Evolutionary conservation across 2,113 vertebrate species (phyloP).

Genomic region (Polyodon spathula): DNA sequence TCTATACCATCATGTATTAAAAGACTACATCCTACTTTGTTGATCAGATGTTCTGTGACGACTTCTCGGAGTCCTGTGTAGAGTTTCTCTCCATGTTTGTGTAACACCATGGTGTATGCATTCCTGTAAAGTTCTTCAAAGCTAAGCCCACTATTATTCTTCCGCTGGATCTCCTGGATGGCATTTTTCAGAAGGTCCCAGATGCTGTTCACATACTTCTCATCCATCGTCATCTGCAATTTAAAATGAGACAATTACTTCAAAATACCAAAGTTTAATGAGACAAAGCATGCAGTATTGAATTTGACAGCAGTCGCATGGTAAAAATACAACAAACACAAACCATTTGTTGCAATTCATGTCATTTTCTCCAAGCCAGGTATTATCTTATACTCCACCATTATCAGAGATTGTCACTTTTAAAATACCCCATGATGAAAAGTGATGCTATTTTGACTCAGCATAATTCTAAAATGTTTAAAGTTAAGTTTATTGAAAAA

Average conservation of each 20-base stretch:
- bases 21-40: slow-evolving; percentile 71
- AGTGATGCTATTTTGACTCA: too few species aligned
- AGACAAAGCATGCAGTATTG: too few species aligned
- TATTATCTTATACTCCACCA: too few species aligned
- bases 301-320: too few species aligned
- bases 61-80: slow-evolving; percentile 97
- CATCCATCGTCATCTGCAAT: slow-evolving; percentile 98
- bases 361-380: too few species aligned
- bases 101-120: slow-evolving; percentile 98
- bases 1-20: not conserved
- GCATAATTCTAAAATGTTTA: too few species aligned
- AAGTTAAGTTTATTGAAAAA: too few species aligned
- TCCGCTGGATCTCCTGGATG: slow-evolving; percentile 98
- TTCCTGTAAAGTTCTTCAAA: slow-evolving; percentile 98
- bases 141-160: slow-evolving; percentile 98
- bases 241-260: slow-evolving; percentile 10
- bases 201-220: slow-evolving; percentile 98
- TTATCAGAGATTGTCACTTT: too few species aligned
- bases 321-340: too few species aligned
- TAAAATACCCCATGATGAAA: too few species aligned
- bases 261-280: too few species aligned
- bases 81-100: slow-evolving; percentile 97
- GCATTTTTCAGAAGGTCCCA: slow-evolving; percentile 98
- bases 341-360: too few species aligned
- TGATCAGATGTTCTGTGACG: slow-evolving; percentile 96